These are phyloP conservation scores for Zosterops pallidus DNA, from an alignment of 2,113 vertebrate genomes.

Conservation along the genomic window DNA sequence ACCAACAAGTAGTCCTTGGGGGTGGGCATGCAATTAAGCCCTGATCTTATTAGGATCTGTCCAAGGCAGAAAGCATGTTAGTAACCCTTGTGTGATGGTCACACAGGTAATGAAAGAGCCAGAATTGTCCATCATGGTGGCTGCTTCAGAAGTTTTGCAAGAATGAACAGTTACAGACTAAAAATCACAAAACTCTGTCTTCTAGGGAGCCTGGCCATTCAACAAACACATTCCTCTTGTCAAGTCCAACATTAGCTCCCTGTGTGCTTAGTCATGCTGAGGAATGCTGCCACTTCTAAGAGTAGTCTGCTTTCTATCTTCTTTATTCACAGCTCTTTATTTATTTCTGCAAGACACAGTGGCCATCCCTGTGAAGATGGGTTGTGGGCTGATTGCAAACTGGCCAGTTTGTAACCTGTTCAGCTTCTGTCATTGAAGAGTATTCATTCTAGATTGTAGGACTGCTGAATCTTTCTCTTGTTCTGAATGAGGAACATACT, in stretches of 20 bases:
- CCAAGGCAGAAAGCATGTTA: not conserved
- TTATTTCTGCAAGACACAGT: not conserved
- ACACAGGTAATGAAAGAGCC: not conserved
- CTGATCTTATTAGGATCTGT: not conserved
- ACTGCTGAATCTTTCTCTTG: not conserved
- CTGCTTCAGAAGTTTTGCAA: not conserved
- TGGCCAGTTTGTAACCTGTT: not conserved
- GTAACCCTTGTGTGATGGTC: fast-evolving
- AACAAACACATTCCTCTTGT: not conserved
- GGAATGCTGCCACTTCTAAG: not conserved
- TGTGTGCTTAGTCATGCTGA: not conserved
- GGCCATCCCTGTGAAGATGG: not conserved
- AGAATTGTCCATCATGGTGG: not conserved
- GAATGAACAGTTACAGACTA: not conserved
- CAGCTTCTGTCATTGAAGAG: not conserved
- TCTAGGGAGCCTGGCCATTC: not conserved
- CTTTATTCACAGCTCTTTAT: not conserved
- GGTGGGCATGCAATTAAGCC: not conserved
- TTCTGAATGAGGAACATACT: not conserved
- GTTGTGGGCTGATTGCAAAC: not conserved
- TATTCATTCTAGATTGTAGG: not conserved
- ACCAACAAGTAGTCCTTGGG: not conserved
- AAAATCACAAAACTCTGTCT: not conserved
- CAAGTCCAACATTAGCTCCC: not conserved
- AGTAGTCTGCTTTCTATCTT: not conserved